Evolutionary conservation across 2,797 vertebrate genomes (phyloP).

Genomic region (Valencia hispanica): DNA sequence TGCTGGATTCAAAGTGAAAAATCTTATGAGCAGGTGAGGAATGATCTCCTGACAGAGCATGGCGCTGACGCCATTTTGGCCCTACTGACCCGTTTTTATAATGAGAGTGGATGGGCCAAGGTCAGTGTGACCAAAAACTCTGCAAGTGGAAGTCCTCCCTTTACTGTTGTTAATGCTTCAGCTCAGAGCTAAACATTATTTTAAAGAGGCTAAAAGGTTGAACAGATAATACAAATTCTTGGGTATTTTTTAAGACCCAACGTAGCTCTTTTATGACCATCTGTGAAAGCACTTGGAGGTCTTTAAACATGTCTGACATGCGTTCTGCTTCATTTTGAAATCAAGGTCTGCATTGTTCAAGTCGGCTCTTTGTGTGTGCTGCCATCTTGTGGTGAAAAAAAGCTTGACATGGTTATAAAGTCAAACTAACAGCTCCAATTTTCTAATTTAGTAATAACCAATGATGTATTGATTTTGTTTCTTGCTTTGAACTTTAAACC

Average conservation of each 20-base stretch:
- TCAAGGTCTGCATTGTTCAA: slow-evolving; percentile 8
- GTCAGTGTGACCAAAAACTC: slow-evolving; percentile 50
- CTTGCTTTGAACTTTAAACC: not conserved
- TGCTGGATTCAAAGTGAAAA: slow-evolving; percentile 19
- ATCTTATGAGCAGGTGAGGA: slow-evolving; percentile 62
- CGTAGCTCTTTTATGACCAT: not conserved
- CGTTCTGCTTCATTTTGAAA: slow-evolving; percentile 32
- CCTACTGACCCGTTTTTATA: slow-evolving; percentile 45
- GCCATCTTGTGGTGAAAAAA: slow-evolving; percentile 58
- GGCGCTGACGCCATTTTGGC: slow-evolving; percentile 42
- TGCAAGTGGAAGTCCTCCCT: slow-evolving; percentile 33
- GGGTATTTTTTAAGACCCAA: slow-evolving; percentile 11
- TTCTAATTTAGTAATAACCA: slow-evolving; percentile 1
- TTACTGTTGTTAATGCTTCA: slow-evolving; percentile 22
- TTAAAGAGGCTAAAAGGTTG: slow-evolving; percentile 28
- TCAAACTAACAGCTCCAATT: not conserved
- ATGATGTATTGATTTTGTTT: not conserved
- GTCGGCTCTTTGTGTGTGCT: slow-evolving; percentile 21
- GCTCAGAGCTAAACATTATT: slow-evolving; percentile 40
- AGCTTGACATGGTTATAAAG: slow-evolving; percentile 10
- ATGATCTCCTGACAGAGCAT: slow-evolving; percentile 57
- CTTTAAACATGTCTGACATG: slow-evolving; percentile 13
- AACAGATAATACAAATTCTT: slow-evolving; percentile 9
- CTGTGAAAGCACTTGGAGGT: slow-evolving; percentile 38
- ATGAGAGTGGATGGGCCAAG: slow-evolving; percentile 40